Evolutionary conservation across 2,888 invertebrate species (phyloP).

Genomic region (Yponomeuta malinellus): DNA sequence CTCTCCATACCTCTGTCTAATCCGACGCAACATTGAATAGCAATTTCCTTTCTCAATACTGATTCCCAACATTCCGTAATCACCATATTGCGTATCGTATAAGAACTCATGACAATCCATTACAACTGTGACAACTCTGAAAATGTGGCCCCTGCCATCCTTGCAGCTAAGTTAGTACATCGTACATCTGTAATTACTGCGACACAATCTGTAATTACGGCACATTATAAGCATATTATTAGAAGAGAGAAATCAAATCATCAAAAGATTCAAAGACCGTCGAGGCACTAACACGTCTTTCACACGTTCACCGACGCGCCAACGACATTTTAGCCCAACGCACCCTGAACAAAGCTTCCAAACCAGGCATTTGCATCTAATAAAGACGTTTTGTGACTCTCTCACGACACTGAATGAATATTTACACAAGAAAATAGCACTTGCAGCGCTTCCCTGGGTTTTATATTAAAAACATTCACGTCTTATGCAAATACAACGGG

Average conservation of each 20-base stretch:
- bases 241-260: not conserved
- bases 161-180: too few species aligned
- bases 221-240: not conserved
- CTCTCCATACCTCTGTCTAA: too few species aligned
- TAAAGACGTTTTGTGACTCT: slow-evolving; percentile 54
- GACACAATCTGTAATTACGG: not conserved
- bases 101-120: too few species aligned
- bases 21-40: too few species aligned
- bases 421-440: slow-evolving; percentile 51
- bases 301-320: not conserved
- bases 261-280: not conserved
- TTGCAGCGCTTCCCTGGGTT: slow-evolving; percentile 59
- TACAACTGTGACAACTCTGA: too few species aligned
- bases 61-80: too few species aligned
- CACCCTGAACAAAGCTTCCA: slow-evolving; percentile 4
- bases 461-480: slow-evolving; percentile 73
- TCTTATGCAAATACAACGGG: slow-evolving; percentile 68
- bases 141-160: too few species aligned
- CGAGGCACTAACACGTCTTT: not conserved
- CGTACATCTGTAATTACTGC: not conserved
- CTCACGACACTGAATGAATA: slow-evolving; percentile 53
- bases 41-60: too few species aligned
- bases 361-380: slow-evolving; percentile 42
- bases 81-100: too few species aligned
- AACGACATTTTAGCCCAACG: not conserved